Evolutionary conservation across 2,888 invertebrate genomes (phyloP).

Genomic region (Rotaria macrura): DNA sequence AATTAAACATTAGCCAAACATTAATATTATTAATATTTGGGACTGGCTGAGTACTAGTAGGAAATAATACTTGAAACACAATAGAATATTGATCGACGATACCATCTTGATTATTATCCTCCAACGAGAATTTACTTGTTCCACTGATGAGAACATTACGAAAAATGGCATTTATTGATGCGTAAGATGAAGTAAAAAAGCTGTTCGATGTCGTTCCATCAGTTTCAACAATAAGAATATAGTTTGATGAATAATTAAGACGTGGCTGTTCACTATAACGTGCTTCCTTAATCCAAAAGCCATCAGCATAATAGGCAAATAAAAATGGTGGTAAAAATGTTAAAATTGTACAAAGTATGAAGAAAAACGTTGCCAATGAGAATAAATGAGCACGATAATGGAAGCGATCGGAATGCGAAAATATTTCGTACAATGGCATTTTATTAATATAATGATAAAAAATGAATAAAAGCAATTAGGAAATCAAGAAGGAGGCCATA

Average conservation of each 20-base stretch:
- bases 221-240: background rate
- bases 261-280: conserved; percentile 65
- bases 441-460: background rate
- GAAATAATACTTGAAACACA: background rate
- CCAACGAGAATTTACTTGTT: background rate
- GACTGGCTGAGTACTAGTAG: background rate
- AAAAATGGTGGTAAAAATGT: conserved; percentile 62
- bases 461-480: background rate
- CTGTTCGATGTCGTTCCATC: too few species aligned
- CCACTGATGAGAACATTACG: background rate
- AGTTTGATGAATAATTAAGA: conserved; percentile 57
- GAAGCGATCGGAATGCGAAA: conserved; percentile 58
- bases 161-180: background rate
- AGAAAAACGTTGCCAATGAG: conserved; percentile 65
- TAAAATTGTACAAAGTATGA: conserved; percentile 57
- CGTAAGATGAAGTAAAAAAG: background rate
- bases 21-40: background rate
- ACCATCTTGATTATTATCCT: background rate
- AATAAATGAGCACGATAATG: conserved; percentile 64
- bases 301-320: conserved; percentile 61
- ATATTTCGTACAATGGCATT: conserved; percentile 53
- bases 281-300: conserved; percentile 64
- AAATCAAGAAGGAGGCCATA: background rate
- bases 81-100: background rate
- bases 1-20: background rate